Evolutionary conservation across 37 sponge, comb jelly and placozoan species (phyloP).

Genomic region (Cliona cf. orientalis): DNA sequence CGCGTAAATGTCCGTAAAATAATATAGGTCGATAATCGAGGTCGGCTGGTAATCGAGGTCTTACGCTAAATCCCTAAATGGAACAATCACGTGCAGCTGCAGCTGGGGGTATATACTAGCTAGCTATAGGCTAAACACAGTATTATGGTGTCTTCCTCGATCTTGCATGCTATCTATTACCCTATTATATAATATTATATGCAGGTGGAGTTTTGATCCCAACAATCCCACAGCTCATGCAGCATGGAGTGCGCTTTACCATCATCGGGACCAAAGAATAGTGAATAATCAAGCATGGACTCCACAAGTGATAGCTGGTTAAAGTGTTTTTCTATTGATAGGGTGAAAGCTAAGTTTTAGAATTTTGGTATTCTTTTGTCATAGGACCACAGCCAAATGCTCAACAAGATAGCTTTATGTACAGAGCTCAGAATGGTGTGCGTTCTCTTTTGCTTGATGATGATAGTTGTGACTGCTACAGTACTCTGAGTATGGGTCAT

Average conservation of each 20-base stretch:
- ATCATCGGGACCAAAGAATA: neutral
- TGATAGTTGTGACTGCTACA: slow-evolving; percentile 32
- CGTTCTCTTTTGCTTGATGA: slow-evolving; percentile 13
- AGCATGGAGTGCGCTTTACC: slow-evolving; percentile 16
- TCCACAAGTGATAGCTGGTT: neutral
- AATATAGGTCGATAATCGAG: no score
- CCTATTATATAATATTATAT: neutral
- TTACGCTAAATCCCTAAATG: no score
- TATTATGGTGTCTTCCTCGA: no score
- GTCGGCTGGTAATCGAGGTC: no score
- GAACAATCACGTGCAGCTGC: no score
- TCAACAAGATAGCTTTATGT: slow-evolving; percentile 17
- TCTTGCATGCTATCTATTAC: neutral
- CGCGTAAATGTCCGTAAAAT: no score
- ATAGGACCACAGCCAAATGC: slow-evolving; percentile 10
- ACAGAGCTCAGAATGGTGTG: slow-evolving; percentile 20
- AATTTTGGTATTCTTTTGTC: neutral
- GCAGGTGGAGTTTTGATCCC: slow-evolving; percentile 18
- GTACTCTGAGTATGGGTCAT: slow-evolving; percentile 11
- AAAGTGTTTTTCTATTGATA: neutral
- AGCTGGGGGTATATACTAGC: no score
- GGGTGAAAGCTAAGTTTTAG: neutral
- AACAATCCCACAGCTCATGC: slow-evolving; percentile 30
- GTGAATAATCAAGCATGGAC: neutral
- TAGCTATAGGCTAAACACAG: no score